phyloP scores from a whole-genome alignment of 2,888 invertebrate species.

The Syrphus vitripennis region DNA sequence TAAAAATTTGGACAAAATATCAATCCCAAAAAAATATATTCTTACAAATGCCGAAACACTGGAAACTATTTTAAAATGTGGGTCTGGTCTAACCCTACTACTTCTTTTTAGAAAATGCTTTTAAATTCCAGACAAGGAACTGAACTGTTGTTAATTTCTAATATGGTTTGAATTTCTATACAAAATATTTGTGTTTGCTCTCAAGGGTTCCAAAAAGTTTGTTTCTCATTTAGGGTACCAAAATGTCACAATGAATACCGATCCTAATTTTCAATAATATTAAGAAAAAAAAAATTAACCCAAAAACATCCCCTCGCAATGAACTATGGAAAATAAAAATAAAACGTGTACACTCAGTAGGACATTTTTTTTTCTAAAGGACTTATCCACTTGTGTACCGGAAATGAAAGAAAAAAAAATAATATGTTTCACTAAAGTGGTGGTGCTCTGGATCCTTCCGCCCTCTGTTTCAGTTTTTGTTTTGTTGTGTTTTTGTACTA shows the following conservation, averaged over 20 bases:
- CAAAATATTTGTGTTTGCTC: background rate
- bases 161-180: too few relatives aligned
- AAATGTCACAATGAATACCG: background rate
- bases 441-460: conserved; percentile 48
- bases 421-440: conserved; percentile 30
- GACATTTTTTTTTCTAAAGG: conserved; percentile 36
- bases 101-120: too few relatives aligned
- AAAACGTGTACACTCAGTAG: conserved; percentile 8
- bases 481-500: background rate
- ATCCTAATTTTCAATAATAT: background rate
- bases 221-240: background rate
- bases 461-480: conserved; percentile 10
- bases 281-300: background rate
- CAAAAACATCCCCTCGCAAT: background rate
- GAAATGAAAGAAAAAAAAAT: conserved; percentile 42
- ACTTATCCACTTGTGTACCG: conserved; percentile 55
- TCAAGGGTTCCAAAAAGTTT: background rate
- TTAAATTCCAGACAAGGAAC: too few relatives aligned
- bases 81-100: too few relatives aligned
- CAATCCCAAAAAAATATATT: too few relatives aligned
- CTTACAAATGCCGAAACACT: too few relatives aligned
- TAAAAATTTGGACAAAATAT: too few relatives aligned
- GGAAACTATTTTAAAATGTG: too few relatives aligned
- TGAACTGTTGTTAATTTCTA: too few relatives aligned
- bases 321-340: conserved; percentile 28